phyloP scores from a whole-genome alignment of 2,888 invertebrate species.

The Sacculina carcini region DNA sequence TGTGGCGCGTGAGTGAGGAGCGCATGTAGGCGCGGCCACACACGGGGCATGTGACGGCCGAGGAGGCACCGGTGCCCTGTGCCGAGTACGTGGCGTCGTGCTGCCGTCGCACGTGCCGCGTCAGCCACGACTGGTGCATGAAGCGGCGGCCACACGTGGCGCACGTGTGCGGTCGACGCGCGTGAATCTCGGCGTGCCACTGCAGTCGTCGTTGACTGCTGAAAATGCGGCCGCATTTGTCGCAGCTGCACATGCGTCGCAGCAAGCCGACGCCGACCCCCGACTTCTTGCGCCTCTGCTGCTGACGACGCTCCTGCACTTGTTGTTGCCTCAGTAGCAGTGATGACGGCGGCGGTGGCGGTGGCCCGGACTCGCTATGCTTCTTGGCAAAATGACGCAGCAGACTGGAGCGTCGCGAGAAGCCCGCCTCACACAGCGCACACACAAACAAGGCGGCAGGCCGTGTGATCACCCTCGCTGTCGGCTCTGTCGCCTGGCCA shows the following conservation, averaged over 20 bases:
- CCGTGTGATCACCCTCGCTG: too few relatives aligned
- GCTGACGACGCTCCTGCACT: conserved; percentile 10
- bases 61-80: background rate
- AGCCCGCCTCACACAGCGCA: too few relatives aligned
- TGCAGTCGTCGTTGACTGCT: conserved; percentile 55
- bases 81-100: conserved; percentile 44
- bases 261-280: conserved; percentile 9
- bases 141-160: conserved; percentile 62
- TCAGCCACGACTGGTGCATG: conserved; percentile 52
- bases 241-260: conserved; percentile 12
- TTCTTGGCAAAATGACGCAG: too few relatives aligned
- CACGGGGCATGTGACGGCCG: conserved; percentile 32
- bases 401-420: too few relatives aligned
- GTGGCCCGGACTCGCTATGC: background rate
- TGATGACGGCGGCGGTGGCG: background rate
- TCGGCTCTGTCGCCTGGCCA: too few relatives aligned
- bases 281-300: conserved; percentile 11
- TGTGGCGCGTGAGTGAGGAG: conserved; percentile 48
- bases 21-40: conserved; percentile 50
- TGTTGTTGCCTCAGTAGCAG: background rate
- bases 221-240: conserved; percentile 21
- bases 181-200: conserved; percentile 68
- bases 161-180: conserved; percentile 52
- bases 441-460: too few relatives aligned
- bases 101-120: conserved; percentile 50